Percentiles rank a stretch among this genome's conserved stretches.
These are phyloP conservation scores for Papilio gigon DNA, from an alignment of 2,888 invertebrate species.

Conservation along the genomic window DNA sequence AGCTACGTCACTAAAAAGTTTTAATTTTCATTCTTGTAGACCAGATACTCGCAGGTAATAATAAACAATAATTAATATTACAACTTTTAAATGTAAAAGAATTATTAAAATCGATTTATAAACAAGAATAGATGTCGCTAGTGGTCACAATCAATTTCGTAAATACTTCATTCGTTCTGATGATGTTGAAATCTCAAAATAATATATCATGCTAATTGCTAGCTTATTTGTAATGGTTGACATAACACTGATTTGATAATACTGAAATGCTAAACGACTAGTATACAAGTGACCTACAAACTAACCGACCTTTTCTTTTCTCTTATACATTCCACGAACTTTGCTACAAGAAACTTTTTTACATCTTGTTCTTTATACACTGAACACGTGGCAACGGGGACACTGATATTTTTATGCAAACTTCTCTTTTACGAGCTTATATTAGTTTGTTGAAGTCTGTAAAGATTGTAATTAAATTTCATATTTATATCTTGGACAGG, in stretches of 20 bases:
- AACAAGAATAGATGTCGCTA: neutral
- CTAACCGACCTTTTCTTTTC: neutral
- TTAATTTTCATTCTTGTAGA: neutral
- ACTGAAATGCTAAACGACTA: neutral
- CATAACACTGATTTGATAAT: neutral
- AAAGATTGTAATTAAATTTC: neutral
- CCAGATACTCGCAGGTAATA: neutral
- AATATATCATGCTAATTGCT: neutral
- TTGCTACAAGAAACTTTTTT: conserved; percentile 12
- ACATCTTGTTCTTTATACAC: conserved; percentile 10
- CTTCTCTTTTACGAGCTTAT: conserved; percentile 4
- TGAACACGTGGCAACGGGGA: conserved; percentile 6
- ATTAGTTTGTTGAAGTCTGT: neutral
- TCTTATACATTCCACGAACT: neutral
- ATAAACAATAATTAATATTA: neutral
- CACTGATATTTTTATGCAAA: conserved; percentile 12
- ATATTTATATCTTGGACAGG: no score
- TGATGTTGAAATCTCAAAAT: neutral
- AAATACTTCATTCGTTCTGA: no score
- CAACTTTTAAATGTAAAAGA: neutral
- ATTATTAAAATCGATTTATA: neutral
- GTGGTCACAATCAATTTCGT: neutral
- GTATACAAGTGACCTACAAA: neutral
- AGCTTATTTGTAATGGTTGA: neutral
- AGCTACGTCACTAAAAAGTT: neutral